Base-by-base conservation (phyloP, 2,888 invertebrate genomes). In the Coleophora flavipennella region DNA sequence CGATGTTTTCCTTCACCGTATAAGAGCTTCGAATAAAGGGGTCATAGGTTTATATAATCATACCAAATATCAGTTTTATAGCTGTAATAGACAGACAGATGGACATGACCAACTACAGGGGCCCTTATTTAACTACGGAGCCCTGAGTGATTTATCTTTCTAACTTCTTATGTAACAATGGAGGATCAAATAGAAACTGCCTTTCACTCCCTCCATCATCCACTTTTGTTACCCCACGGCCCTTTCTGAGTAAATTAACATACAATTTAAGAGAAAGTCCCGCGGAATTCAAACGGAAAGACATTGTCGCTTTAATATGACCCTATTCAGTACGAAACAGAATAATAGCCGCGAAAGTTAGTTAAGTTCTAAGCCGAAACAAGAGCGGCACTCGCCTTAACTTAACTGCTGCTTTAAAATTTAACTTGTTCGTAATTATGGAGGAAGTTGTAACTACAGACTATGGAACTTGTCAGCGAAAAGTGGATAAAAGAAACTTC, bases 181-280 rank as follows among this genome's bases (percentile, higher is more conserved):
- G 6, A 20, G 3, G 20, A 20, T 20, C 20, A 20, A 20, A 20
- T 6, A 20, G 6, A 20, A 20, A 20, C 11, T 31, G 3, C 10
- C 31, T 10, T 31, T 31, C 31, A 3, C 31, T n/a, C 3, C 3
- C 10, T 8, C 31, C n/a, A 3, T 28, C 7, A 28, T 28, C 28
- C 8, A 7, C 9, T 61, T 59, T 55, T 64, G 65, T 63, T 65
- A 61, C 59, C 62, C 62, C 53, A 59, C 40, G 54, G 53, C 54
- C 55, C 20, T 20, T 20, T 53, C 57, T 57, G 62, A 60, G 58
- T 63, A 59, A 75, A 77, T 77, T 79, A 76, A 66, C 76, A 76
- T 77, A 75, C 60, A 67, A 70, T 70, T 76, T 67, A 55, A 46
- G 48, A 56, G 55, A 50, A 52, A 55, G 54, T 50, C 51, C 48